These are phyloP conservation scores for Microctenopoma stevenorrisi DNA, from an alignment of 2,797 vertebrate genomes.

Conservation along the genomic window DNA sequence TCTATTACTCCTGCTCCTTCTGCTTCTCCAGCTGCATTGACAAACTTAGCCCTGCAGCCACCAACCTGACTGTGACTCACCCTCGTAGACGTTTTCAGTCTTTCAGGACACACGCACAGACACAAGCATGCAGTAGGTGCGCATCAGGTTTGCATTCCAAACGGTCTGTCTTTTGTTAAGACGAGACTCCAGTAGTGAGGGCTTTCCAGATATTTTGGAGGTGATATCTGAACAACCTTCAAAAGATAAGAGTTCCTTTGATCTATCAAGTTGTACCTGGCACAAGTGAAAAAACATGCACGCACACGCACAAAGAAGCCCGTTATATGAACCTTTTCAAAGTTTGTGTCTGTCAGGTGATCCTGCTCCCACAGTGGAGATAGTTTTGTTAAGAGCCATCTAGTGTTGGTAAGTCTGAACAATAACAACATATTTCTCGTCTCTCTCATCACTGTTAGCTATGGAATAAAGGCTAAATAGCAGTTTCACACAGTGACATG, in stretches of 20 bases:
- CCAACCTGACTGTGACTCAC: conserved; percentile 67
- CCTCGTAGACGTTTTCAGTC: conserved; percentile 26
- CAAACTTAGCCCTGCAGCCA: conserved; percentile 55
- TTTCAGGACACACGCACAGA: conserved; percentile 25
- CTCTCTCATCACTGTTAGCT: background rate
- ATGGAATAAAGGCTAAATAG: background rate
- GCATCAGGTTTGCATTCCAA: conserved; percentile 51
- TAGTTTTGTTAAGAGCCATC: background rate
- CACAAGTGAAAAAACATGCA: background rate
- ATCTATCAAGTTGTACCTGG: conserved; percentile 37
- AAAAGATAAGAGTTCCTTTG: conserved; percentile 63
- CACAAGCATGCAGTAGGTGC: conserved; percentile 1
- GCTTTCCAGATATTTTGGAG: conserved; percentile 53
- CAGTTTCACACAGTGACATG: background rate
- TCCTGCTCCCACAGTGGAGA: background rate
- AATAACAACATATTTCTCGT: too few species aligned
- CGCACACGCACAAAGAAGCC: background rate
- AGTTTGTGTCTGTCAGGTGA: conserved; percentile 1
- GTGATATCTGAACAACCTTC: conserved; percentile 68
- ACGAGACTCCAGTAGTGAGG: conserved; percentile 46
- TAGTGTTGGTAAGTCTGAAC: background rate
- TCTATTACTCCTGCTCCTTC: background rate
- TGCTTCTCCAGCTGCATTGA: conserved; percentile 14
- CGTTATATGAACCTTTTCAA: background rate
- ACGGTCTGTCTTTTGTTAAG: conserved; percentile 51